These are phyloP conservation scores for Gallinago paraguaiae DNA, from an alignment of 2,113 vertebrate genomes.

Conservation along the genomic window DNA sequence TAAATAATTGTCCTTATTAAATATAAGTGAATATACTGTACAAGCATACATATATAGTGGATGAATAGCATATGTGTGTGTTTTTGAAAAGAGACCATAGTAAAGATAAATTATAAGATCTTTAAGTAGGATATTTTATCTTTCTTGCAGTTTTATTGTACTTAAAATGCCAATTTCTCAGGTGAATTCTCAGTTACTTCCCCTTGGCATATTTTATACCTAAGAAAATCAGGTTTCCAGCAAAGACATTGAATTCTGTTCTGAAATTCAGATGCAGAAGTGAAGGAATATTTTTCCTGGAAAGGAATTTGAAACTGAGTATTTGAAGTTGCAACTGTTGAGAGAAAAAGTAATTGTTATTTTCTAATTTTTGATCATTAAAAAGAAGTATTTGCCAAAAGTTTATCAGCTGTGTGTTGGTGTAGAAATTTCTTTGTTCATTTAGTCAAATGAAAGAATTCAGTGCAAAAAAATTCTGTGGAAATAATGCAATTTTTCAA, in stretches of 20 bases:
- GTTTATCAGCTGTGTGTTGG: neutral
- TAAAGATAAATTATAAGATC: neutral
- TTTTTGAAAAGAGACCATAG: neutral
- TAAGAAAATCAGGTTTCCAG: neutral
- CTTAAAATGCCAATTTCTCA: neutral
- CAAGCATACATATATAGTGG: accelerated
- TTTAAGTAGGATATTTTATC: neutral
- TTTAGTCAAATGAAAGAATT: neutral
- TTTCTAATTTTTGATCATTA: neutral
- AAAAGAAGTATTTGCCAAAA: neutral
- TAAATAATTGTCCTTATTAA: neutral
- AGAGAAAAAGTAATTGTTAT: neutral
- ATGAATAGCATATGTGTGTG: neutral
- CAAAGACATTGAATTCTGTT: neutral
- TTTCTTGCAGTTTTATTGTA: neutral
- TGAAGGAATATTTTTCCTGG: neutral
- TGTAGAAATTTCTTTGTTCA: neutral
- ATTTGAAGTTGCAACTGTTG: neutral
- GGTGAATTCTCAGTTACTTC: neutral
- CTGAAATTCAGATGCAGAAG: neutral
- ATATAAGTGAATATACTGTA: neutral
- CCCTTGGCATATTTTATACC: neutral
- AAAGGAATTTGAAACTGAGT: neutral
- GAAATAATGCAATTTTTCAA: neutral
- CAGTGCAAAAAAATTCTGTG: neutral